Conservation (phyloP, 2,888 invertebrate species). For the Leptinotarsa tumamoca region DNA sequence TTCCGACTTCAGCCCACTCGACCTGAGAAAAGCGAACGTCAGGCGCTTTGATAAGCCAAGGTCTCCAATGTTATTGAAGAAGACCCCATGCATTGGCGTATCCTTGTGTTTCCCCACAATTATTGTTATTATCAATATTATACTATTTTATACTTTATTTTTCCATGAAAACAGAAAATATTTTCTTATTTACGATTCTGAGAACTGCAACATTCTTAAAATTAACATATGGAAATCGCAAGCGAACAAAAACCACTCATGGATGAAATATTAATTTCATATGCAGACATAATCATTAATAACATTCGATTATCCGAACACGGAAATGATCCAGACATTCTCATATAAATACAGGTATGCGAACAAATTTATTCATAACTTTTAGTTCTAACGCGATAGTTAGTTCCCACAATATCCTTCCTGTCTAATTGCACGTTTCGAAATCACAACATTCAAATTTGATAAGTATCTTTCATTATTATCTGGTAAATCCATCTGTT, state of each 20-base stretch:
- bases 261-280: slow-evolving; percentile 35
- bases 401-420: slow-evolving; percentile 47
- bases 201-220: background rate
- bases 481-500: slow-evolving; percentile 43
- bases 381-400: slow-evolving; percentile 39
- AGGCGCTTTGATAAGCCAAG: too few species aligned
- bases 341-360: slow-evolving; percentile 38
- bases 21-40: too few species aligned
- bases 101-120: too few species aligned
- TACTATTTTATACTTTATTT: too few species aligned
- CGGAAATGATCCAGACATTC: slow-evolving; percentile 40
- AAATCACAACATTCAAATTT: slow-evolving; percentile 46
- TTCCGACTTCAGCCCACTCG: too few species aligned
- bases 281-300: slow-evolving; percentile 35
- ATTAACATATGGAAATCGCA: background rate
- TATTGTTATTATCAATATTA: too few species aligned
- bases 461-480: slow-evolving; percentile 47
- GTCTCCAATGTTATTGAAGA: too few species aligned
- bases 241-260: slow-evolving; percentile 27
- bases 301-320: slow-evolving; percentile 29
- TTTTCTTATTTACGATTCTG: background rate
- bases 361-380: slow-evolving; percentile 40
- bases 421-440: slow-evolving; percentile 43
- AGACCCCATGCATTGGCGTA: too few species aligned
- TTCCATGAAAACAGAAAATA: background rate